A percentile compares a stretch with the other conserved stretches of the same genome.
Evolutionary conservation across 2,113 vertebrate species (phyloP).

Genomic region (Atractosteus spatula): DNA sequence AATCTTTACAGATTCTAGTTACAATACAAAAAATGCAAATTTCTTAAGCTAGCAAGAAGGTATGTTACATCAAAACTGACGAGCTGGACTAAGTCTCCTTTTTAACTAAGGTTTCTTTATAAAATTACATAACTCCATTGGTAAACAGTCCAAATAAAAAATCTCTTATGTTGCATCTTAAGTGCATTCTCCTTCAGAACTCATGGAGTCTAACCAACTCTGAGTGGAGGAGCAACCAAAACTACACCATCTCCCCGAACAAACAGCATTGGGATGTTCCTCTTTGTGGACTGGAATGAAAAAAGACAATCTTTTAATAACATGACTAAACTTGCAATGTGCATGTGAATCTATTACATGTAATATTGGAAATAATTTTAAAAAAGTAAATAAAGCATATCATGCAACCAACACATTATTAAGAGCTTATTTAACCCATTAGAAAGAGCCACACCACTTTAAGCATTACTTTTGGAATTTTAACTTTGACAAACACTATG

Average conservation of each 20-base stretch:
- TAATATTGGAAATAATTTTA: no score
- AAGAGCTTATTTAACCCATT: no score
- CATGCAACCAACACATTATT: no score
- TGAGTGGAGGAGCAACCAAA: conserved; percentile 86
- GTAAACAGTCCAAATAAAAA: conserved; percentile 16
- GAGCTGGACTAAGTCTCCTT: not conserved
- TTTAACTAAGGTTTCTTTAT: conserved; percentile 4
- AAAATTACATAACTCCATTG: not conserved
- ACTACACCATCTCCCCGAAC: conserved; percentile 96
- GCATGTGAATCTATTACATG: no score
- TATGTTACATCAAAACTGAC: not conserved
- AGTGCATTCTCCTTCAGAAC: not conserved
- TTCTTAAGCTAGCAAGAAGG: not conserved
- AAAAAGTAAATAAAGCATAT: no score
- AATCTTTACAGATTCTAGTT: not conserved
- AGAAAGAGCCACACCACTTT: no score
- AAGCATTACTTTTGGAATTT: no score
- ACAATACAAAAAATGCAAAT: conserved; percentile 1
- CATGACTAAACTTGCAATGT: no score
- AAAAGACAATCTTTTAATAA: conserved; percentile 13
- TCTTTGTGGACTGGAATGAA: conserved; percentile 85
- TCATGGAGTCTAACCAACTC: conserved; percentile 73
- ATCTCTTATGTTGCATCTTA: not conserved
- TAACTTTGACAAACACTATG: no score
- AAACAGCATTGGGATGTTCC: conserved; percentile 98